Base-by-base conservation (phyloP, 1,140 invertebrate genomes). In the Spodoptera litura region DNA sequence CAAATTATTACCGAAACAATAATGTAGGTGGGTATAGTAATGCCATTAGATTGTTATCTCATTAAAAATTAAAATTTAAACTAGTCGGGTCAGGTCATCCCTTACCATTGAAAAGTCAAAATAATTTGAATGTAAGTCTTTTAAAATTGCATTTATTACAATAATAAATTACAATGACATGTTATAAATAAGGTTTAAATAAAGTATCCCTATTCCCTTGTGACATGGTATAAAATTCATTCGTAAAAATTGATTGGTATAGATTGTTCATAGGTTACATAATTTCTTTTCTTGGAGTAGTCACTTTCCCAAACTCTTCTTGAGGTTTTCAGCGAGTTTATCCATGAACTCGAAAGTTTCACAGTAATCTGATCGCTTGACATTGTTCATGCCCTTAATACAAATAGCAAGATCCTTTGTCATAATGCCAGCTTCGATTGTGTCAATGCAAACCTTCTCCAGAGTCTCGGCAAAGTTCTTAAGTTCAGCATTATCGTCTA, bases 341-440 rank as follows among this genome's bases (percentile, higher is more conserved):
- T 99, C 96, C 94, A 99, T 96, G 90, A 99, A 99, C 89, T 99
- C 98, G 92, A 99, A 99, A 0, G 99, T 99, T 95, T 99, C 99
- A 87, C 99, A 95, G 91, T 99, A 99, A 95, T 99, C 99, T 38
- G 95, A 92, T 79, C 98, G 96, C 78, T 96, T 95, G 0, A 99
- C 97, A 87, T 97, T 97, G 74, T 95, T 96, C 95, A 97, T 97
- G 79, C 99, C 98, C 94, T 99, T 99, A 81, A 99, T 98, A 91
- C 99, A 99, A 93, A 99, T 99, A 51, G 99, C 99, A 86, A 99
- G 96, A 96, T 99, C 99, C 93, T 99, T 99, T n/a, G 99, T 99
- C 98, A 99, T 99, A 64, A 96, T 95, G 20, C 99, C 99, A 73
- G 96, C 95, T 93, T 99, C 99, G 82, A 99, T 99, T 0, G 99